These are phyloP conservation scores for Scelioninae gen. 1 DNA, from an alignment of 2,888 invertebrate species.

Conservation along the genomic window DNA sequence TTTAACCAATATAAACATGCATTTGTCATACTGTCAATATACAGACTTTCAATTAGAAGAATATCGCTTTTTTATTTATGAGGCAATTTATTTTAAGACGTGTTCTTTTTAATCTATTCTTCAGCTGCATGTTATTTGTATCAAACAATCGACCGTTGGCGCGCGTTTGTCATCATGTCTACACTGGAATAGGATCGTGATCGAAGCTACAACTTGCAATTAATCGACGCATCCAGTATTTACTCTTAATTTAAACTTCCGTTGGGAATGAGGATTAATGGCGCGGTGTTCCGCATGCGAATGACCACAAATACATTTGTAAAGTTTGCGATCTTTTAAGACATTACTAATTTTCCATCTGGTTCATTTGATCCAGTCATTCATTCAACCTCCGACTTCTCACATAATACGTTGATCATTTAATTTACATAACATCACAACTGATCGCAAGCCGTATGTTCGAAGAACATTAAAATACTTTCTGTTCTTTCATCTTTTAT, in stretches of 20 bases:
- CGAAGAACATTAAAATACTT: constrained; percentile 15
- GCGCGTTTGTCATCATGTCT: constrained; percentile 74
- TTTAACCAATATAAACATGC: no score
- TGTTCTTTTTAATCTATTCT: not conserved
- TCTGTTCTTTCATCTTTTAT: not conserved
- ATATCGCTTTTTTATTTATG: not conserved
- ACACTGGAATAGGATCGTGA: constrained; percentile 67
- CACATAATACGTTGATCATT: constrained; percentile 45
- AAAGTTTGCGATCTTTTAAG: constrained; percentile 64
- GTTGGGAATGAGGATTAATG: constrained; percentile 82
- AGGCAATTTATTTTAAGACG: not conserved
- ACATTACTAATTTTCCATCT: constrained; percentile 53
- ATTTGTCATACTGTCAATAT: not conserved
- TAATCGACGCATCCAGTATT: constrained; percentile 78
- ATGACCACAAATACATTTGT: constrained; percentile 75
- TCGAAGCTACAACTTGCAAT: constrained; percentile 72
- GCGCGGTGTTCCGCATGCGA: constrained; percentile 77
- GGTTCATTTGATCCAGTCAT: constrained; percentile 48
- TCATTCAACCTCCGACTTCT: constrained; percentile 55
- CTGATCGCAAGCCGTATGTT: constrained; percentile 15
- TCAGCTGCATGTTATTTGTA: constrained; percentile 36
- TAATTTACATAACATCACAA: constrained; percentile 55
- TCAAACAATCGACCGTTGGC: constrained; percentile 16
- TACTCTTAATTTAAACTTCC: constrained; percentile 80
- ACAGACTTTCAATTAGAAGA: not conserved